Base-by-base conservation (phyloP, 2,113 vertebrate genomes). In the Macrotis lagotis region DNA sequence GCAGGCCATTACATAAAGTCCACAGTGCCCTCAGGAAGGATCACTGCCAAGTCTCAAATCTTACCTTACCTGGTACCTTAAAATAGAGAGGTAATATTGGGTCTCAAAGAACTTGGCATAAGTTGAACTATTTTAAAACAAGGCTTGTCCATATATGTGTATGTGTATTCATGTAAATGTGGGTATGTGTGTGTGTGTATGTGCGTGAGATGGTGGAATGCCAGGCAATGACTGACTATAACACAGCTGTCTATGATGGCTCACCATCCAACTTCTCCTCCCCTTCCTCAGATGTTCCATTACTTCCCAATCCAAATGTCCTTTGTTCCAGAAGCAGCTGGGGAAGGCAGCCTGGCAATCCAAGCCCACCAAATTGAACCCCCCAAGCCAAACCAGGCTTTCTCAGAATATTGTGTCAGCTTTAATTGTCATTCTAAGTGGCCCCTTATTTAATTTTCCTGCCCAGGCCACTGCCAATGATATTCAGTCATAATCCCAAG, bases 261-360 rank as follows among this genome's bases (percentile, higher is more conserved):
- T 83, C n/a, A 83, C 66, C 66, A 83, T 2, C 49, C 93, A 91
- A 88, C 49, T 90, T 88, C 93, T 55, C 59, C 24, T 91, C 59
- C 50, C 44, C n/a, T 31, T 6, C 6, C 44, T 90, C 53, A 10
- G 49, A 89, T 31, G 52, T 83, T 48, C 55, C 37, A 0, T 3
- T 37, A 3, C n/a, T 2, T 83, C 9, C 49, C 19, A 51, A n/a
- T 88, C 24, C 53, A 49, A 28, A 28, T 37, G 19, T 7, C 74
- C 90, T 90, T 52, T 89, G 0, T 93, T 92, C 37, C 74, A 37
- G 83, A 26, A 89, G 83, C 89, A 31, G 47, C 92, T 3, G 0
- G 31, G 50, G 37, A 94, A 66, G 51, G 92, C 0, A 3, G 92
- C 92, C 51, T 49, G 90, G 90, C 89, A 88, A 11, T 0, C 0